A percentile compares a stretch with the other conserved stretches of the same genome.
These are phyloP conservation scores for Yponomeuta malinellus DNA, from an alignment of 2,888 invertebrate genomes.

Conservation along the genomic window DNA sequence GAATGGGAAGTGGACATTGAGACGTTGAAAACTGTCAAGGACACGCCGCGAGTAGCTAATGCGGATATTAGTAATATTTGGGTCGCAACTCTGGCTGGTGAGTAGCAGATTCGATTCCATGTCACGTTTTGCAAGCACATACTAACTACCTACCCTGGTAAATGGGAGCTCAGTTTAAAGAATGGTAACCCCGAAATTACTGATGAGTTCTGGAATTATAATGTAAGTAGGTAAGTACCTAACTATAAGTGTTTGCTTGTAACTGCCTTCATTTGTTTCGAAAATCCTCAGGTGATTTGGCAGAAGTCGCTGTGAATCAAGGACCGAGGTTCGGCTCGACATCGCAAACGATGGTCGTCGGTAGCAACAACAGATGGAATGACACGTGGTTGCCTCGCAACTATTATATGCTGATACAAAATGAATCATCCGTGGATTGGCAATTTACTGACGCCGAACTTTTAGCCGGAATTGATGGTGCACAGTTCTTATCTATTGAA, in stretches of 20 bases:
- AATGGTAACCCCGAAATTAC: no score
- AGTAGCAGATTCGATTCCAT: not conserved
- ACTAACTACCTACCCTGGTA: no score
- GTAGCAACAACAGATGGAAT: conserved; percentile 79
- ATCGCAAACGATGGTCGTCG: conserved; percentile 61
- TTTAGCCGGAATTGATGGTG: conserved; percentile 81
- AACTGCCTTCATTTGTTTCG: no score
- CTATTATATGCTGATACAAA: conserved; percentile 70
- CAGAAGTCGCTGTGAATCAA: conserved; percentile 80
- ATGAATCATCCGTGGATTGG: conserved; percentile 62
- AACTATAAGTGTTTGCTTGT: no score
- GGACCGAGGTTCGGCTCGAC: conserved; percentile 66
- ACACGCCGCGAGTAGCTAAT: conserved; percentile 21
- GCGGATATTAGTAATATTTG: conserved; percentile 74
- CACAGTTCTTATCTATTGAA: conserved; percentile 15
- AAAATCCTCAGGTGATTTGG: conserved; percentile 75
- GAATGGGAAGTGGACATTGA: conserved; percentile 59
- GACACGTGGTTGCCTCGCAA: conserved; percentile 75
- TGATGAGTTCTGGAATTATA: no score
- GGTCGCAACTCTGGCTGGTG: conserved; percentile 78
- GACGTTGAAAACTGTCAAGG: conserved; percentile 33
- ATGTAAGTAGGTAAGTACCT: no score
- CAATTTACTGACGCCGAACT: conserved; percentile 82
- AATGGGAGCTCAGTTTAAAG: no score
- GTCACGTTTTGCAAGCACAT: no score